Evolutionary conservation across 2,888 invertebrate genomes (phyloP).

Genomic region (Drosophila gaucha): DNA sequence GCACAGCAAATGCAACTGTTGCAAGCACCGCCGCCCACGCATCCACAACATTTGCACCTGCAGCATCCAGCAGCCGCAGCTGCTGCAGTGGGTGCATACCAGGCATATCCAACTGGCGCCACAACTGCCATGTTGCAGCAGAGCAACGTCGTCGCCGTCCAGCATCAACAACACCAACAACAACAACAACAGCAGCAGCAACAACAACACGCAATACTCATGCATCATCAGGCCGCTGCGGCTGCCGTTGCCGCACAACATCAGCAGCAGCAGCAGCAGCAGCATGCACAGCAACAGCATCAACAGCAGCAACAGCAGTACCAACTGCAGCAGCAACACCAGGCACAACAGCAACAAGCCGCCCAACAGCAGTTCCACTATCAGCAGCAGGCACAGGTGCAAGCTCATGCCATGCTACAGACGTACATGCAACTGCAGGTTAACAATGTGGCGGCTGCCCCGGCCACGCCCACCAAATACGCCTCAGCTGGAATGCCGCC

Average conservation of each 20-base stretch:
- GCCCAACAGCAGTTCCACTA: conserved; percentile 55
- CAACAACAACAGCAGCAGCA: conserved; percentile 66
- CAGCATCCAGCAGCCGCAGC: conserved; percentile 69
- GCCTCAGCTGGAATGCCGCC: conserved; percentile 47
- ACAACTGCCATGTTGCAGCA: conserved; percentile 70
- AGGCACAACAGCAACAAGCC: conserved; percentile 71
- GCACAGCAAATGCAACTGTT: conserved; percentile 85
- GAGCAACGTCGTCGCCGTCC: conserved; percentile 67
- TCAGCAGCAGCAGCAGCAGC: conserved; percentile 67
- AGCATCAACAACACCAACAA: conserved; percentile 71
- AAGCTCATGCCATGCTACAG: conserved; percentile 83
- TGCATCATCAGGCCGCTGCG: conserved; percentile 65
- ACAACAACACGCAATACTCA: conserved; percentile 50
- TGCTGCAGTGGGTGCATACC: conserved; percentile 62
- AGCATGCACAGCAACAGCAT: conserved; percentile 61
- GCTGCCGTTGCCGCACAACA: conserved; percentile 62
- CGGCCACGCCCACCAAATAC: conserved; percentile 80
- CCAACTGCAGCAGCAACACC: conserved; percentile 71
- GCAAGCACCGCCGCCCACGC: conserved; percentile 82
- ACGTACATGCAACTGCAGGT: conserved; percentile 84
- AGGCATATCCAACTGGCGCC: conserved; percentile 64
- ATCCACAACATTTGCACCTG: conserved; percentile 80
- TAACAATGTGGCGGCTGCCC: conserved; percentile 75
- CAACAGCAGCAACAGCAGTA: conserved; percentile 64
- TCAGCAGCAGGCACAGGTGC: conserved; percentile 75